phyloP scores from a whole-genome alignment of 2,113 vertebrate species.

The Chloropsis cyanopogon region DNA sequence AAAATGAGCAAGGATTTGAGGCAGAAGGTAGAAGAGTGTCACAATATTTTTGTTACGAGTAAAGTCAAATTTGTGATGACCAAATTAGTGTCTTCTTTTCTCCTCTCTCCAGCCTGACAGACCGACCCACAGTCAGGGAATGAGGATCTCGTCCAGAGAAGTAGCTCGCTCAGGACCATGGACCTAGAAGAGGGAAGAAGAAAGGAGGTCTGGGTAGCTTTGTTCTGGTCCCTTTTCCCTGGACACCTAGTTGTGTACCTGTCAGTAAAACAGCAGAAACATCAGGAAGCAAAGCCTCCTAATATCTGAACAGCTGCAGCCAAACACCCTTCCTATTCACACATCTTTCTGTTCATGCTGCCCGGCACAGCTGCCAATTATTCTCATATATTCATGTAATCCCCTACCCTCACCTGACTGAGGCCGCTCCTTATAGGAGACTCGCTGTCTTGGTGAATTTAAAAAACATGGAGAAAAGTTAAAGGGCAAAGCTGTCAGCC shows the following conservation, averaged over 20 bases:
- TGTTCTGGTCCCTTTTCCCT: neutral
- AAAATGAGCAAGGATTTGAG: neutral
- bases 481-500: neutral
- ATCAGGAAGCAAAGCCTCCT: neutral
- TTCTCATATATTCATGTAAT: neutral
- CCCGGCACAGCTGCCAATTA: neutral
- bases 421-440: neutral
- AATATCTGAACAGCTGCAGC: neutral
- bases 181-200: neutral
- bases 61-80: neutral
- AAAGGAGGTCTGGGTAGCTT: neutral
- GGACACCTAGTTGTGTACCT: neutral
- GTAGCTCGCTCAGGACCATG: rapidly evolving
- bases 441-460: neutral
- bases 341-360: neutral
- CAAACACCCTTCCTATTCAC: neutral
- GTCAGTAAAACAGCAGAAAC: neutral
- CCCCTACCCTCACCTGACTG: neutral
- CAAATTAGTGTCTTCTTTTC: neutral
- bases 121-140: neutral
- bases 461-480: neutral
- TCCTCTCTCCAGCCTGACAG: neutral
- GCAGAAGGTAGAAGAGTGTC: neutral
- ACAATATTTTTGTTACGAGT: neutral
- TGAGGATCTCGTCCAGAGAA: neutral